These are phyloP conservation scores for Hipposideros larvatus DNA, from an alignment of 2,797 vertebrate species.

Conservation along the genomic window DNA sequence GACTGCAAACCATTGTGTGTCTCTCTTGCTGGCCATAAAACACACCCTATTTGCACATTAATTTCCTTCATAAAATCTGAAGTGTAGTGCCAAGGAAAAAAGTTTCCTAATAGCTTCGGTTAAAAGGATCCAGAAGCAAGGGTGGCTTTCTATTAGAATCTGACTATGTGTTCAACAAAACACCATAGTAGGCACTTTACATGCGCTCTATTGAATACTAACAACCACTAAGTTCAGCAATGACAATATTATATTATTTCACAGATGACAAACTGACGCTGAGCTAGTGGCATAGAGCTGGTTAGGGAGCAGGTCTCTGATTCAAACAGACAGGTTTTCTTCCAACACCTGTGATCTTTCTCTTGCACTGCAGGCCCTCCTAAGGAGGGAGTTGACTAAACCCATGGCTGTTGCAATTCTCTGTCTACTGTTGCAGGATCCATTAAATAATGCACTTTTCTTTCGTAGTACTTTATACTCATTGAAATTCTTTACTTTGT, in stretches of 20 bases:
- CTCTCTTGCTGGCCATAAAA: slow-evolving; percentile 61
- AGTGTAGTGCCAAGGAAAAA: background rate
- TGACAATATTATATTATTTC: background rate
- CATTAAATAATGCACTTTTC: background rate
- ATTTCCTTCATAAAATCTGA: slow-evolving; percentile 66
- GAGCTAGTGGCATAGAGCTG: background rate
- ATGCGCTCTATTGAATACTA: background rate
- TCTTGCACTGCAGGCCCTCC: background rate
- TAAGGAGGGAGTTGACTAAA: background rate
- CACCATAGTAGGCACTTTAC: background rate
- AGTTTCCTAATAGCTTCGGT: background rate
- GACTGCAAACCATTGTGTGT: slow-evolving; percentile 49
- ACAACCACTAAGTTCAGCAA: background rate
- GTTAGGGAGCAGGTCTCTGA: background rate
- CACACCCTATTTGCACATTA: slow-evolving; percentile 59
- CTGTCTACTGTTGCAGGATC: slow-evolving; percentile 8
- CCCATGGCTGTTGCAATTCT: background rate
- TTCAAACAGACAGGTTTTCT: background rate
- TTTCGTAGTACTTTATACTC: background rate
- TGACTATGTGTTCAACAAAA: slow-evolving; percentile 23
- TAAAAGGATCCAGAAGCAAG: slow-evolving; percentile 6
- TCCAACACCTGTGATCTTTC: background rate
- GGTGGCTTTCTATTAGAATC: background rate
- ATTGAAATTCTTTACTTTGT: background rate
- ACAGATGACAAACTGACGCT: slow-evolving; percentile 1